Conservation (phyloP, 2,888 invertebrate species). For the Gymnocheta viridis region DNA sequence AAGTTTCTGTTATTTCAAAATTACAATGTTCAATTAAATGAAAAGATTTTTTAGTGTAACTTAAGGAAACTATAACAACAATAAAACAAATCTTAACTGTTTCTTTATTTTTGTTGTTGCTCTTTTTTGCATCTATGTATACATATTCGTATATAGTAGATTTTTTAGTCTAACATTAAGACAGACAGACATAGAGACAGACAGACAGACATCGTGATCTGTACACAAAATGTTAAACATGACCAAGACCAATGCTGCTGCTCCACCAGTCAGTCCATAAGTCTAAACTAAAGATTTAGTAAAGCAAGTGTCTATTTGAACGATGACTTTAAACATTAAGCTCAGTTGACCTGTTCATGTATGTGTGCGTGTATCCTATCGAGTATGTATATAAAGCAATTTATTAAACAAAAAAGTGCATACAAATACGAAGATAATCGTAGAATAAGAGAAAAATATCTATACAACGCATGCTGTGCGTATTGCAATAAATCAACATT, state of each 20-base stretch:
- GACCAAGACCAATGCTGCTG: conserved; percentile 41
- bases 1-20: too few relatives aligned
- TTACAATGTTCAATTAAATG: neutral
- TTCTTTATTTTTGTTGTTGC: conserved; percentile 37
- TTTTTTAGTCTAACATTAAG: conserved; percentile 7
- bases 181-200: conserved; percentile 13
- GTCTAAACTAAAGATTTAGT: conserved; percentile 56
- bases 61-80: conserved; percentile 31
- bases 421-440: conserved; percentile 63
- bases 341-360: conserved; percentile 58
- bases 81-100: conserved; percentile 66
- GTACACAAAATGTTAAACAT: conserved; percentile 63
- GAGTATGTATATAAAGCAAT: conserved; percentile 19
- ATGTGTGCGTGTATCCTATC: conserved; percentile 1
- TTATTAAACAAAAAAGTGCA: conserved; percentile 58
- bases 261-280: conserved; percentile 37
- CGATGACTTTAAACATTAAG: conserved; percentile 69
- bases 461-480: conserved; percentile 78
- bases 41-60: neutral
- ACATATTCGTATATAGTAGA: conserved; percentile 46
- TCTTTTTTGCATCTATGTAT: conserved; percentile 31
- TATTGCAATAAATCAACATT: conserved; percentile 80
- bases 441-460: conserved; percentile 10
- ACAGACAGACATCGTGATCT: conserved; percentile 59
- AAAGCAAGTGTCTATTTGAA: conserved; percentile 69